A percentile compares a stretch with the other conserved stretches of the same genome.
Conservation (phyloP, 2,888 invertebrate species). For the Meiosimyza decipiens region DNA sequence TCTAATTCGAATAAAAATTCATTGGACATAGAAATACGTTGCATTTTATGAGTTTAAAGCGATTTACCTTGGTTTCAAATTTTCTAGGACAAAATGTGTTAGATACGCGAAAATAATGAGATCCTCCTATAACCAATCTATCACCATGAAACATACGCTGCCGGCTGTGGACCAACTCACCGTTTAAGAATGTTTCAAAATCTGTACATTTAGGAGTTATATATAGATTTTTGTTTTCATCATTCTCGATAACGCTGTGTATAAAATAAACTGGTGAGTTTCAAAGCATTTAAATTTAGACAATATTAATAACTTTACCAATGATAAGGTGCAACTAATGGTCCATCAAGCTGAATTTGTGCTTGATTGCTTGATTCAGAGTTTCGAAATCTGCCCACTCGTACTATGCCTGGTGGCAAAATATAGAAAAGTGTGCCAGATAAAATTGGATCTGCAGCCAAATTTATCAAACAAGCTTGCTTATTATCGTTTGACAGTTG, state of each 20-base stretch:
- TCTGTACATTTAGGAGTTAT: constrained; percentile 67
- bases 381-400: constrained; percentile 59
- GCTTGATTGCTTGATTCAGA: constrained; percentile 60
- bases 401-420: constrained; percentile 59
- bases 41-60: too few relatives aligned
- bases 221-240: constrained; percentile 64
- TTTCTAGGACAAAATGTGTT: constrained; percentile 64
- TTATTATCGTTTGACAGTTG: constrained; percentile 66
- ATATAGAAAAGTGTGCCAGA: constrained; percentile 69
- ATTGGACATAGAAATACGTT: too few relatives aligned
- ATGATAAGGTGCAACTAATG: constrained; percentile 72
- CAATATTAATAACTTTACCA: constrained; percentile 66
- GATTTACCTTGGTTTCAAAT: not conserved
- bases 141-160: constrained; percentile 69
- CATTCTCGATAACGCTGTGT: constrained; percentile 68
- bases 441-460: constrained; percentile 74
- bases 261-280: constrained; percentile 13
- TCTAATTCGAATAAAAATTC: too few relatives aligned
- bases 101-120: constrained; percentile 71
- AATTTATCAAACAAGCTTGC: constrained; percentile 72
- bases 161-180: constrained; percentile 66
- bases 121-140: constrained; percentile 71
- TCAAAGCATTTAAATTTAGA: not conserved
- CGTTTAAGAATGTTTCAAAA: constrained; percentile 71
- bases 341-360: constrained; percentile 73